phyloP scores from a whole-genome alignment of 2,113 vertebrate genomes.

The Mesoclemmys tuberculata region DNA sequence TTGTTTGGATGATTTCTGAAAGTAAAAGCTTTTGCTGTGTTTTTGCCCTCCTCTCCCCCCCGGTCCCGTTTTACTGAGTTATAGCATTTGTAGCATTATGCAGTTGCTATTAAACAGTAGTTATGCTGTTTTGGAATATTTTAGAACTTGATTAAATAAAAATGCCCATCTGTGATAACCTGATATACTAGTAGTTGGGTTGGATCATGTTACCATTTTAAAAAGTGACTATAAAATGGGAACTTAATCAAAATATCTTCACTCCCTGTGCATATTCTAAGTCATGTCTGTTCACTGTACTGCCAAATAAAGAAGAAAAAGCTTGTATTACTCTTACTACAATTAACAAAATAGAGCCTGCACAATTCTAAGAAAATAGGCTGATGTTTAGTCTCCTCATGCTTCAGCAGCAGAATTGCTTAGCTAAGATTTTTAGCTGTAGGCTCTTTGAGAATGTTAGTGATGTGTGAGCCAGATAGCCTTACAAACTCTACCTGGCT shows the following conservation, averaged over 20 bases:
- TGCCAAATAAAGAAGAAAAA: background rate
- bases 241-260: constrained; percentile 20
- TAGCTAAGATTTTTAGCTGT: constrained; percentile 24
- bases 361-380: no score
- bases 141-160: constrained; percentile 20
- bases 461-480: constrained; percentile 6
- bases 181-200: constrained; percentile 9
- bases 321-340: background rate
- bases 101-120: no score
- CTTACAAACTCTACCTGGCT: no score
- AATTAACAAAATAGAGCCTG: background rate
- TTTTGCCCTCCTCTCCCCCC: background rate
- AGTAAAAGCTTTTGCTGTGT: background rate
- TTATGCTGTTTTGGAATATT: constrained; percentile 27
- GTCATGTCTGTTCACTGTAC: background rate
- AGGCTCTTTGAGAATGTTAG: background rate
- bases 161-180: background rate
- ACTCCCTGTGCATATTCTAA: constrained; percentile 1
- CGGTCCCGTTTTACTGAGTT: background rate
- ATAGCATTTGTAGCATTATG: background rate
- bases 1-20: background rate
- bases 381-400: background rate
- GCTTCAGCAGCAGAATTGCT: constrained; percentile 24
- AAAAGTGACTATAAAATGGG: background rate
- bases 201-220: background rate